These are phyloP conservation scores for Brachynemurus nebulosus DNA, from an alignment of 2,888 invertebrate genomes.

Conservation along the genomic window DNA sequence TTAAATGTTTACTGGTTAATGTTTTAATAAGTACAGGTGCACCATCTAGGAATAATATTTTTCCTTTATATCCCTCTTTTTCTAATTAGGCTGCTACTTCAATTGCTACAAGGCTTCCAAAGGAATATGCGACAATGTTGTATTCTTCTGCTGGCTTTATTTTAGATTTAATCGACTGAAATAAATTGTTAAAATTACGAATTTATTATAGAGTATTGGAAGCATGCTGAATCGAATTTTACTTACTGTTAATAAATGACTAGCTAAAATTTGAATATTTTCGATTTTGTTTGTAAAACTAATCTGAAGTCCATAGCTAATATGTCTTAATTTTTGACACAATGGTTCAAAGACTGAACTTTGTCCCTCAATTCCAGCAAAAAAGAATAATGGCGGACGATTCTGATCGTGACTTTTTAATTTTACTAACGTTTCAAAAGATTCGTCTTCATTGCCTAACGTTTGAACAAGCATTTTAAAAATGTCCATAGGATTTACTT, in stretches of 20 bases:
- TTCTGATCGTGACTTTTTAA: conserved; percentile 26
- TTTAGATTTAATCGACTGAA: too few species aligned
- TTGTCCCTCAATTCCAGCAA: conserved; percentile 57
- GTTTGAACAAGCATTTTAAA: conserved; percentile 42
- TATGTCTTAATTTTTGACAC: too few species aligned
- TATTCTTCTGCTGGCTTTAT: too few species aligned
- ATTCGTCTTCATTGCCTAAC: conserved; percentile 42
- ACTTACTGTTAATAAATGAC: too few species aligned
- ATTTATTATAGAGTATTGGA: too few species aligned
- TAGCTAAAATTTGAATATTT: too few species aligned
- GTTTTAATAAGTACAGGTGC: conserved; percentile 49
- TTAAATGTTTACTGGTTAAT: conserved; percentile 23
- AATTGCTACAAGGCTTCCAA: conserved; percentile 62
- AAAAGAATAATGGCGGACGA: conserved; percentile 36
- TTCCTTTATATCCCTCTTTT: conserved; percentile 44
- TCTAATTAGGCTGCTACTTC: conserved; percentile 64
- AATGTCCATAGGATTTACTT: background rate
- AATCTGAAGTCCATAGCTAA: too few species aligned
- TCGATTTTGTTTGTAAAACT: too few species aligned
- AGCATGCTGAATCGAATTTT: too few species aligned
- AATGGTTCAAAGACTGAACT: conserved; percentile 37
- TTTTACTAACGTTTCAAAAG: conserved; percentile 37
- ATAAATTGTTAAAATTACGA: too few species aligned
- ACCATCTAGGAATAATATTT: conserved; percentile 66
- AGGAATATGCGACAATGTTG: conserved; percentile 80